Percentiles rank a stretch among this genome's conserved stretches.
Evolutionary conservation across 1,140 invertebrate genomes (phyloP).

Genomic region (Camponotus pennsylvanicus): DNA sequence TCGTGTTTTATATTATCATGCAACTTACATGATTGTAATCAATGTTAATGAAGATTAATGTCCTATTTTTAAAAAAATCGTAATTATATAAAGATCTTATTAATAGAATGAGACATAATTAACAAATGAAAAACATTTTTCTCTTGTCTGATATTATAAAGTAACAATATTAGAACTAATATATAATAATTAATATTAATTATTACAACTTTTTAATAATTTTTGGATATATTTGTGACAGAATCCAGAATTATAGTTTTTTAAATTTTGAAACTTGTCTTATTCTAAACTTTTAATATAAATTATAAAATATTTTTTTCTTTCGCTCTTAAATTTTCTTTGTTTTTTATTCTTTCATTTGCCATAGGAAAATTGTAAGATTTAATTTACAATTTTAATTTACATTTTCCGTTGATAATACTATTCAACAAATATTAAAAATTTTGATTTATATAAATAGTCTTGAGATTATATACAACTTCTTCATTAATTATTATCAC

Average conservation of each 20-base stretch:
- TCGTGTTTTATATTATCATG: neutral
- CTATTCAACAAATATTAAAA: neutral
- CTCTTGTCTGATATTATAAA: neutral
- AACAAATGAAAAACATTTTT: neutral
- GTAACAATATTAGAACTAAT: too few species aligned
- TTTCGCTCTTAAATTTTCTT: neutral
- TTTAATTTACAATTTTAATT: neutral
- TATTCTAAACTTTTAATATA: neutral
- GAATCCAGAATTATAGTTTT: neutral
- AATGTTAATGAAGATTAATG: neutral
- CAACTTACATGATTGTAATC: neutral
- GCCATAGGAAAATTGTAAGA: too few species aligned
- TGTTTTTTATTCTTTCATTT: too few species aligned
- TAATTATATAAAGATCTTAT: neutral
- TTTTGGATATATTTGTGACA: neutral
- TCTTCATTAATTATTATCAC: constrained; percentile 14
- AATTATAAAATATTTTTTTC: neutral
- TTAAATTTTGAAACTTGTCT: neutral
- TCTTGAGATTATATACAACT: neutral
- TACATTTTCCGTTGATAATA: neutral
- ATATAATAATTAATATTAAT: too few species aligned
- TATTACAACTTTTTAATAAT: neutral
- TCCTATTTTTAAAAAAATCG: neutral
- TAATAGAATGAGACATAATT: neutral
- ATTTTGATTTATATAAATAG: neutral